A percentile compares a stretch with the other conserved stretches of the same genome.
Evolutionary conservation across 2,113 vertebrate species (phyloP).

Genomic region (Elephantulus edwardii): DNA sequence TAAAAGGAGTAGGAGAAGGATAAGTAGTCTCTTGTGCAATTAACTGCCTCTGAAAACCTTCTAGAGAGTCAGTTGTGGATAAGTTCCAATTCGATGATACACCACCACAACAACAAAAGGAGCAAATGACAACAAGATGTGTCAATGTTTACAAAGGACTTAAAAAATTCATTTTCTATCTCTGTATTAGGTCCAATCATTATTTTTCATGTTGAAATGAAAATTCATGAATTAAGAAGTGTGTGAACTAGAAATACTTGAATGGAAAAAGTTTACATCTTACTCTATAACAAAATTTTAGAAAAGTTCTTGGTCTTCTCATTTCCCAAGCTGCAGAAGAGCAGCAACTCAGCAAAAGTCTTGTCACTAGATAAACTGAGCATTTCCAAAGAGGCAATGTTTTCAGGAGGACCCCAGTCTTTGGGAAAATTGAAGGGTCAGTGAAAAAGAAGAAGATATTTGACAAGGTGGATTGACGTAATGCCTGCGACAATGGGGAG

Average conservation of each 20-base stretch:
- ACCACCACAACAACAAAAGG: no score
- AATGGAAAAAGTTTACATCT: background rate
- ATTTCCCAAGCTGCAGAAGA: background rate
- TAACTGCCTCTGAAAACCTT: no score
- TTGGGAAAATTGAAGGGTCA: no score
- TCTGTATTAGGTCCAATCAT: background rate
- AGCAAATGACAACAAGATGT: background rate
- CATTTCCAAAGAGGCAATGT: no score
- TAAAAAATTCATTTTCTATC: background rate
- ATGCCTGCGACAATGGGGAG: no score
- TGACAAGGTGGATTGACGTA: no score
- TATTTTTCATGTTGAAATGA: background rate
- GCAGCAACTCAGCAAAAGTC: background rate
- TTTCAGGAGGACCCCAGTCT: no score
- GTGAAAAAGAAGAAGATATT: no score
- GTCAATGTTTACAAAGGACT: background rate
- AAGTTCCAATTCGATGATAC: no score
- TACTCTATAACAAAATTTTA: background rate
- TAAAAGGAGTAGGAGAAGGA: no score
- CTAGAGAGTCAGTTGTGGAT: no score
- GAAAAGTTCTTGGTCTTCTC: background rate
- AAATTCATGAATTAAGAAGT: background rate
- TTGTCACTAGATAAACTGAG: background rate
- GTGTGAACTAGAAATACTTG: background rate
- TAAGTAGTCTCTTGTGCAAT: no score